Conservation (phyloP, 2,888 invertebrate species). For the Osedax frankpressi region DNA sequence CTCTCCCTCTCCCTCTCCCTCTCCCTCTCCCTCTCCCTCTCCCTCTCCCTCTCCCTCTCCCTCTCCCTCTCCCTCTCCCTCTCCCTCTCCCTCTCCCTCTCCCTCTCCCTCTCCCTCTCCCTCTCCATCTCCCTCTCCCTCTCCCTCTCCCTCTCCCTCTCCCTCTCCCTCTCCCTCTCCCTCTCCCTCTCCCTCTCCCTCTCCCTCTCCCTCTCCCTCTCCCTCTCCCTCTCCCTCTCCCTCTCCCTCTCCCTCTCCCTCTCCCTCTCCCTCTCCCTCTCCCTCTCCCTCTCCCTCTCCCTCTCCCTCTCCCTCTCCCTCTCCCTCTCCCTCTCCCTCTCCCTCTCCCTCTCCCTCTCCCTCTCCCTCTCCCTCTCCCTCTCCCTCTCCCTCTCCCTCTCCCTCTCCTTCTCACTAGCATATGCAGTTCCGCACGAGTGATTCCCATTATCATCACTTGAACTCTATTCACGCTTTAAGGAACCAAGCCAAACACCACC, state of each 20-base stretch:
- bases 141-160: neutral
- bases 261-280: neutral
- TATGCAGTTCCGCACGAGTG: no score
- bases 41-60: no score
- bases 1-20: no score
- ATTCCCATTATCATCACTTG: no score
- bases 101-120: neutral
- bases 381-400: neutral
- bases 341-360: no score
- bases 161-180: neutral
- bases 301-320: neutral
- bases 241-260: constrained; percentile 3
- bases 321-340: neutral
- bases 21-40: no score
- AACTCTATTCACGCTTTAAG: no score
- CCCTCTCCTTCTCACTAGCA: neutral
- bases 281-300: neutral
- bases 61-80: no score
- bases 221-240: neutral
- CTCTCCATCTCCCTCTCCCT: constrained; percentile 1
- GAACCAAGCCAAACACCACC: no score
- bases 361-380: no score
- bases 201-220: constrained; percentile 1
- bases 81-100: neutral
- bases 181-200: constrained; percentile 1